phyloP scores from a whole-genome alignment of 2,797 vertebrate species.

The Clarias fuscus region DNA sequence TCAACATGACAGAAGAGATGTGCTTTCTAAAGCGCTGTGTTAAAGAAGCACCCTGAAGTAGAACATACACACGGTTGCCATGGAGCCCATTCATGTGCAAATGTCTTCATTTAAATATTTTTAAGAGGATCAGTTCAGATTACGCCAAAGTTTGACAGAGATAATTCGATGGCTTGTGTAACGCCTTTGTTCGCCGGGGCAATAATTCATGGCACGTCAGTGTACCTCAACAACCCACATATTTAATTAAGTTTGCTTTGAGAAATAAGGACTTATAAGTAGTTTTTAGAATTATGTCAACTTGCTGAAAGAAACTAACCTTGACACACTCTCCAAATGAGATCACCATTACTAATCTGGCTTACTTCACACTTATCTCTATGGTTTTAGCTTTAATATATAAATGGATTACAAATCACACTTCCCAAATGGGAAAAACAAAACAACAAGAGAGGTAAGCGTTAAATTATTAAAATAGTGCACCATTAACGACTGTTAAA shows the following conservation, averaged over 20 bases:
- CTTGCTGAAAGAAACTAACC: slow-evolving; percentile 47
- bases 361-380: slow-evolving; percentile 34
- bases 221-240: slow-evolving; percentile 77
- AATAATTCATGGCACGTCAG: slow-evolving; percentile 81
- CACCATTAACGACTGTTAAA: not conserved
- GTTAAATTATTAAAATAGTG: not conserved
- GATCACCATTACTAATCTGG: slow-evolving; percentile 50
- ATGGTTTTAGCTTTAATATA: slow-evolving; percentile 31
- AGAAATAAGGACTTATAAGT: slow-evolving; percentile 57
- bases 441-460: slow-evolving; percentile 17
- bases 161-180: slow-evolving; percentile 85
- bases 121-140: slow-evolving; percentile 87
- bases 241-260: slow-evolving; percentile 82
- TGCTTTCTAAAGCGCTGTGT: slow-evolving; percentile 79
- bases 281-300: slow-evolving; percentile 38
- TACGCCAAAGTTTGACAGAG: slow-evolving; percentile 86
- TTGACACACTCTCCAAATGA: slow-evolving; percentile 49
- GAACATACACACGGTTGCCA: slow-evolving; percentile 81
- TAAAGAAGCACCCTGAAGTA: slow-evolving; percentile 79
- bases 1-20: slow-evolving; percentile 82
- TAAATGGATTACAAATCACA: slow-evolving; percentile 44
- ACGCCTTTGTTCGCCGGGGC: slow-evolving; percentile 78
- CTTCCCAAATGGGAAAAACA: slow-evolving; percentile 29
- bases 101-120: slow-evolving; percentile 85
- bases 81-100: slow-evolving; percentile 83